Base-by-base conservation (phyloP, 2,113 vertebrate species). In the Amblyopsis rosae region DNA sequence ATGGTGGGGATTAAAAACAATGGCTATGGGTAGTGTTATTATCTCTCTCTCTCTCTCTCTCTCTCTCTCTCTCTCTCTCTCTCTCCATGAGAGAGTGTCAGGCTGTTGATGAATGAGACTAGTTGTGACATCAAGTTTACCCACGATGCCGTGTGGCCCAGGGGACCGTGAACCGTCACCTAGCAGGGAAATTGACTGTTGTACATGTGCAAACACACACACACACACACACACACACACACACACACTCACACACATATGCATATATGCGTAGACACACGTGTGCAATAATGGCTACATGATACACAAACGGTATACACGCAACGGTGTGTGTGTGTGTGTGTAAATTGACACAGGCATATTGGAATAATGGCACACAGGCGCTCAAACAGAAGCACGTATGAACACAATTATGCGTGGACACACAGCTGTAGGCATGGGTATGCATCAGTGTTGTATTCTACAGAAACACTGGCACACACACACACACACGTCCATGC, bases 131-230 rank as follows among this genome's bases (percentile, higher is more conserved):
- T 77, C 58, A 26, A 79, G 67, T 88, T 89, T 89, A 81, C 73
- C 77, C 75, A 82, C 56, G 59, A 80, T 89, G 79, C 68, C 59
- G 32, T 58, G 62, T 72, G 75, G 84, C 84, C 69, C 71, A 82
- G 47, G 75, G 78, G 75, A 86, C 86, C 86, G 65, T 88, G 78
- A 86, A 88, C 84, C 84, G 78, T 87, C 81, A 83, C 79, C 76
- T 54, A 67, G 58, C 69, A 76, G 73, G 80, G 81, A 82, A 89
- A 86, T 83, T 81, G 77, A 86, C 81, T 85, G 63, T 77, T 76
- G 75, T 78, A n/a, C 5, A 1, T 26, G 19, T 78, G 67, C 53
- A 62, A 49, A 65, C 15, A 17, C 15, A 10, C 55, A 49, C 47
- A 68, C 16, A 16, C 51, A 59, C 65, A 63, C 10, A 45, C n/a